These are phyloP conservation scores for Platynereis dumerilii DNA, from an alignment of 2,888 invertebrate genomes.

Conservation along the genomic window DNA sequence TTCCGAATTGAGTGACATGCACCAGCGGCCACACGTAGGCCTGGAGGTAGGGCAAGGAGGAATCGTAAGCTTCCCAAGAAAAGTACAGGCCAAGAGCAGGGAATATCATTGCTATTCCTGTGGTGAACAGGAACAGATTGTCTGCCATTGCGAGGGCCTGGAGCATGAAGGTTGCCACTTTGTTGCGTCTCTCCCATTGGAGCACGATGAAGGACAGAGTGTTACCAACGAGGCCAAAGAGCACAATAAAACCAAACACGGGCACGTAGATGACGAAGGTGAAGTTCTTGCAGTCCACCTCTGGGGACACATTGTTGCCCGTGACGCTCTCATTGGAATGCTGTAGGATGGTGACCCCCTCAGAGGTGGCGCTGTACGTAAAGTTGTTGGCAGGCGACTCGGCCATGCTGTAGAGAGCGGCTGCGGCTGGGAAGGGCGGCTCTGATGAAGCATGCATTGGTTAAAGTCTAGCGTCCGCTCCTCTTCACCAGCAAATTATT, in stretches of 20 bases:
- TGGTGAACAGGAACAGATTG: conserved; percentile 37
- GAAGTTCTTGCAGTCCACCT: conserved; percentile 29
- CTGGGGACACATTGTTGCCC: neutral
- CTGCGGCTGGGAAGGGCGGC: too few species aligned
- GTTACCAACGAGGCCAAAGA: conserved; percentile 39
- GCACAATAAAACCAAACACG: conserved; percentile 31
- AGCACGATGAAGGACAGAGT: conserved; percentile 39
- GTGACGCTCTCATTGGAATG: neutral
- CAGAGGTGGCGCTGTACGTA: too few species aligned
- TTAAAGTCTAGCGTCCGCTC: too few species aligned
- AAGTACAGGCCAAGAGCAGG: conserved; percentile 30
- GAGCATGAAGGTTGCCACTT: conserved; percentile 27
- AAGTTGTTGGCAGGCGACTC: too few species aligned
- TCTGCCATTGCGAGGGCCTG: conserved; percentile 35
- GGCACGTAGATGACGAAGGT: conserved; percentile 33
- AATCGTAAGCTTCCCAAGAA: conserved; percentile 10
- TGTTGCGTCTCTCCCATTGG: conserved; percentile 23
- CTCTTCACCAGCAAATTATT: too few species aligned
- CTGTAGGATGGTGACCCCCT: too few species aligned
- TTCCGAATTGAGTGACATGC: conserved; percentile 39
- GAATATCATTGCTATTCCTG: conserved; percentile 32
- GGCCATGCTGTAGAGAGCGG: too few species aligned
- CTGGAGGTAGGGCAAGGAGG: conserved; percentile 25
- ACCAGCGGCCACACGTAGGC: conserved; percentile 39
- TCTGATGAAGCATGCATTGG: too few species aligned